Evolutionary conservation across 2,113 vertebrate species (phyloP).

Genomic region (Pachyramphus minor): DNA sequence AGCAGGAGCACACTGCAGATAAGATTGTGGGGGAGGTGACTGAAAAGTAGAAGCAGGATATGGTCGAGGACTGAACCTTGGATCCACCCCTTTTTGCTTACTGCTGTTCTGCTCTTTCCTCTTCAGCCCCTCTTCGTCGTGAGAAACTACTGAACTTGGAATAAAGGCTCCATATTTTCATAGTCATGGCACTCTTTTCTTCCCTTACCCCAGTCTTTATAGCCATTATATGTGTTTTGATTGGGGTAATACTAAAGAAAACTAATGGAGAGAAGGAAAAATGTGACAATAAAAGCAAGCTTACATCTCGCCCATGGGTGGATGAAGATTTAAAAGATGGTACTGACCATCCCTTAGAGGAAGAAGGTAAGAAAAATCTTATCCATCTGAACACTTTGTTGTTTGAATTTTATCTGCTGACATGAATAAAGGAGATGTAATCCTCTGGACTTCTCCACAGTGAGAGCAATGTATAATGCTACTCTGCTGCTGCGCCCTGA

Average conservation of each 20-base stretch:
- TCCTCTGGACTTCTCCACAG: not conserved
- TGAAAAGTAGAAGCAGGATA: not conserved
- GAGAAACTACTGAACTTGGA: not conserved
- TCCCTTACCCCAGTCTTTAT: conserved; percentile 81
- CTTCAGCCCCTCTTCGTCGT: not conserved
- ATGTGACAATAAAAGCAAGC: not conserved
- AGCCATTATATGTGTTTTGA: conserved; percentile 80
- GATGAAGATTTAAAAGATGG: conserved; percentile 85
- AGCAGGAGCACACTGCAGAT: not conserved
- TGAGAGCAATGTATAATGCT: too few species aligned
- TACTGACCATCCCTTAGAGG: conserved; percentile 65
- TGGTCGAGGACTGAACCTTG: not conserved
- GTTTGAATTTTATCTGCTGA: not conserved
- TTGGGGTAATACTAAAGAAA: conserved; percentile 76
- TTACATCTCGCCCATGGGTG: conserved; percentile 74
- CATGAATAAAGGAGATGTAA: rapidly evolving
- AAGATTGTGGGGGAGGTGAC: not conserved
- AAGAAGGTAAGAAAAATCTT: conserved; percentile 70
- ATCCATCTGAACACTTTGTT: not conserved
- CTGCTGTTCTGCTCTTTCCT: not conserved
- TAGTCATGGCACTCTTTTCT: conserved; percentile 77
- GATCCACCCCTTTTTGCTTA: not conserved
- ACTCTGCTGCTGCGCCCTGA: not conserved
- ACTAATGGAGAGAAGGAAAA: not conserved
- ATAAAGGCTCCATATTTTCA: not conserved